Percentiles rank a stretch among this genome's conserved stretches.
These are phyloP conservation scores for Stegophylla sp. DNA, from an alignment of 2,888 invertebrate genomes.

Conservation along the genomic window DNA sequence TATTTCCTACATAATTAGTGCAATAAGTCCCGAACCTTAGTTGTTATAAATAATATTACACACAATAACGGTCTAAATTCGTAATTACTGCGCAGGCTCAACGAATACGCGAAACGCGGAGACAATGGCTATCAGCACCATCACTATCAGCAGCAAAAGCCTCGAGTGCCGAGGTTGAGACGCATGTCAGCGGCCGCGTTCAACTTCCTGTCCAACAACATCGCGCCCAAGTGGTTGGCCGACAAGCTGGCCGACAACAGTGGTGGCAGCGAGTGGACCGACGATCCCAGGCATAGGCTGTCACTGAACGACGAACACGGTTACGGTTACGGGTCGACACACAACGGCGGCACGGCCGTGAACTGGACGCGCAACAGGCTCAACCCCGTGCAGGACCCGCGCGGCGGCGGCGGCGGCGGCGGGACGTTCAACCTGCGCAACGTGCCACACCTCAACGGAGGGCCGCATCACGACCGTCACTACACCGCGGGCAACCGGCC, in stretches of 20 bases:
- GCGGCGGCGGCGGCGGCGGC: too few species aligned
- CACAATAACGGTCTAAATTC: not conserved
- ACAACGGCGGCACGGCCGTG: constrained; percentile 14
- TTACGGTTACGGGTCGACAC: constrained; percentile 49
- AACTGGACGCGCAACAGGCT: too few species aligned
- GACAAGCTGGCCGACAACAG: constrained; percentile 25
- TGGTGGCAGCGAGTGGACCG: not conserved
- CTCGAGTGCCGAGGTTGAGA: constrained; percentile 60
- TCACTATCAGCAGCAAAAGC: constrained; percentile 21
- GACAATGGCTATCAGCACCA: not conserved
- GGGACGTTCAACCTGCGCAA: not conserved
- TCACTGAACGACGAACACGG: constrained; percentile 40
- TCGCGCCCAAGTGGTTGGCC: constrained; percentile 56
- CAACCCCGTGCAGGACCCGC: too few species aligned
- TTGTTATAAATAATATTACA: too few species aligned
- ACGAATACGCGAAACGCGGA: constrained; percentile 27
- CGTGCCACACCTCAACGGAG: not conserved
- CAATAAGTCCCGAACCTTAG: too few species aligned
- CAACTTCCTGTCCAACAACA: constrained; percentile 61
- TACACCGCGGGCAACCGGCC: not conserved
- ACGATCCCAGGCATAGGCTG: constrained; percentile 33
- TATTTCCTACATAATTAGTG: too few species aligned
- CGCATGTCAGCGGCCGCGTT: constrained; percentile 63
- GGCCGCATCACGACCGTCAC: not conserved
- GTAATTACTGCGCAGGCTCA: not conserved